Evolutionary conservation across 2,888 invertebrate genomes (phyloP).

Genomic region (Sympetrum striolatum): DNA sequence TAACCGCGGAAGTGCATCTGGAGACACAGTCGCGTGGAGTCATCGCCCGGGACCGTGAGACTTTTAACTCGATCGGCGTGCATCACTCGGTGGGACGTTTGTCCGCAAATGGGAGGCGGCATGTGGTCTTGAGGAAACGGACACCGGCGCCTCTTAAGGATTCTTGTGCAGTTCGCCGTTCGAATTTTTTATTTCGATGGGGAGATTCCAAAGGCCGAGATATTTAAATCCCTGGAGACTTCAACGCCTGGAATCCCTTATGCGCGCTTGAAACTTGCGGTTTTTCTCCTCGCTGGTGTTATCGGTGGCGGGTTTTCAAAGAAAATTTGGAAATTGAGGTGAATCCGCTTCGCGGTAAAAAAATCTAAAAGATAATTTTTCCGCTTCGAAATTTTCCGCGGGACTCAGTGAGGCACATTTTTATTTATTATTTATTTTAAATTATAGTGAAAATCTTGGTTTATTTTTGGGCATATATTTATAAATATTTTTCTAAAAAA

Average conservation of each 20-base stretch:
- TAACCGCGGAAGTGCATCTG: slow-evolving; percentile 40
- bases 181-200: background rate
- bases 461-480: too few relatives aligned
- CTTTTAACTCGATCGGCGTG: slow-evolving; percentile 32
- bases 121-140: background rate
- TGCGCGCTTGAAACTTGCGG: background rate
- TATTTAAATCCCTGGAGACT: background rate
- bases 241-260: background rate
- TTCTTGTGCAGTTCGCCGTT: background rate
- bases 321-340: background rate
- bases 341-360: background rate
- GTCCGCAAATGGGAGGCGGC: background rate
- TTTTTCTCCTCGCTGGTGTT: background rate
- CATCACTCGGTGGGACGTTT: slow-evolving; percentile 14
- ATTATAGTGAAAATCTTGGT: too few relatives aligned
- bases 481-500: too few relatives aligned
- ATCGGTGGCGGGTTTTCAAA: background rate
- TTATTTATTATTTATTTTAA: too few relatives aligned
- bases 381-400: too few relatives aligned
- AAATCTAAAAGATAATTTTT: too few relatives aligned
- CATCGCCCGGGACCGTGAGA: slow-evolving; percentile 33
- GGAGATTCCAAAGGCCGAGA: background rate
- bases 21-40: slow-evolving; percentile 31
- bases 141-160: background rate
- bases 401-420: too few relatives aligned